Evolutionary conservation across 2,888 invertebrate species (phyloP), one percentile per base, ranked within the genome.

Genomic region (Rhingia campestris): DNA sequence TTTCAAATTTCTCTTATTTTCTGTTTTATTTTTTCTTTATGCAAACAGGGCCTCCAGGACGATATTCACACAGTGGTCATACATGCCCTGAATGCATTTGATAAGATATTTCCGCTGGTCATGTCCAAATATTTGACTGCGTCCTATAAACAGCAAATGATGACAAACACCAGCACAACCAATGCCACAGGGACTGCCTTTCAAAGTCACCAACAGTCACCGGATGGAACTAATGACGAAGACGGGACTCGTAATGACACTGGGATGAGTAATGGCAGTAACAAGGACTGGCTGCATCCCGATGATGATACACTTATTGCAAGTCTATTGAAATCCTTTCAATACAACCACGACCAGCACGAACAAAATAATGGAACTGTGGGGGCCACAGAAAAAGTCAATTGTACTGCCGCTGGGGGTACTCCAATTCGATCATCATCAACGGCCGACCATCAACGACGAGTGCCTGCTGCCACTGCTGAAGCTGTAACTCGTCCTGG

Each of bases 11-110:
- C 47, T 75, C 32, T 69, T 61, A 53, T 59, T 47, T 47, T 22
- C 1, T 69, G 63, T 47, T 54, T 53, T 61, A 4, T 10, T 63
- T 53, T 51, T 43, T 56, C 39, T 37, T 61, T 58, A 45, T 73
- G 14, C 51, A 47, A 79, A 59, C 87, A 91, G 91, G 91, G 92
- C 82, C 88, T 92, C 72, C 90, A 89, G 87, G 92, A 92, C 87
- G 91, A 91, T 80, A 91, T 91, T 86, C 91, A 92, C 87, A 91
- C 91, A 81, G 92, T 92, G 88, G 91, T 91, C 87, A 91, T 91
- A 89, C 92, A 91, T 88, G 90, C 91, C 80, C 88, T 92, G 87
- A 89, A 89, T 88, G 89, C 91, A 86, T 90, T 91, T 88, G 91
- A 91, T 89, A 90, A 89, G 88, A 88, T 91, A 88, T 91, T 91